phyloP scores from a whole-genome alignment of 2,797 vertebrate genomes.

The Anguilla obscura region DNA sequence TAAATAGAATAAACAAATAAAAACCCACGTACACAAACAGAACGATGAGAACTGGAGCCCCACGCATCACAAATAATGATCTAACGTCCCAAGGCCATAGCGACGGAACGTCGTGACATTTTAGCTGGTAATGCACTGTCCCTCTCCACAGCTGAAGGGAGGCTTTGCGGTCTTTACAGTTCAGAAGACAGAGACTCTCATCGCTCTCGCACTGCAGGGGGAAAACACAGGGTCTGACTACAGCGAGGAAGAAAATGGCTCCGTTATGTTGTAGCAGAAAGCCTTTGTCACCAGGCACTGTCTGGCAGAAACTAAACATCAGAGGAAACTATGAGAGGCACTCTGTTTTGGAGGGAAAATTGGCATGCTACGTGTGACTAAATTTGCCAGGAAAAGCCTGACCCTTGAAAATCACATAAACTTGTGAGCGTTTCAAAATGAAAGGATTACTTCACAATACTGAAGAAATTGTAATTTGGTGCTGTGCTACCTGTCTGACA shows the following conservation, averaged over 20 bases:
- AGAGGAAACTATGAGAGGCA: not conserved
- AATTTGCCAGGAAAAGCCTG: not conserved
- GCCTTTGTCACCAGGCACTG: not conserved
- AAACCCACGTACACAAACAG: not conserved
- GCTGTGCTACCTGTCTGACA: not conserved
- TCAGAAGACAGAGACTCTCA: conserved; percentile 6
- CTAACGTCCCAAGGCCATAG: not conserved
- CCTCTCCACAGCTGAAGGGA: conserved; percentile 9
- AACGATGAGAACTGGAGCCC: not conserved
- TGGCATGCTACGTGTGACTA: not conserved
- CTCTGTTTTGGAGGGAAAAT: not conserved
- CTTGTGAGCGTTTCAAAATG: not conserved
- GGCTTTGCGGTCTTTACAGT: not conserved
- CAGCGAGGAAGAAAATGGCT: not conserved
- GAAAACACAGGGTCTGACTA: not conserved
- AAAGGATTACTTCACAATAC: not conserved
- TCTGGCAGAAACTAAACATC: not conserved
- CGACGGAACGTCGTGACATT: conserved; percentile 11
- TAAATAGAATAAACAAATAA: not conserved
- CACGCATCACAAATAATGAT: not conserved
- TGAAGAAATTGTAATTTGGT: not conserved
- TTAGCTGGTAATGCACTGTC: not conserved
- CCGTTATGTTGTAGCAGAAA: not conserved
- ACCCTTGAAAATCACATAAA: not conserved
- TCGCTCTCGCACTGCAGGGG: not conserved